A percentile compares a stretch with the other conserved stretches of the same genome.
phyloP scores from a whole-genome alignment of 2,888 invertebrate genomes.

The Lepidochitona cinerea region DNA sequence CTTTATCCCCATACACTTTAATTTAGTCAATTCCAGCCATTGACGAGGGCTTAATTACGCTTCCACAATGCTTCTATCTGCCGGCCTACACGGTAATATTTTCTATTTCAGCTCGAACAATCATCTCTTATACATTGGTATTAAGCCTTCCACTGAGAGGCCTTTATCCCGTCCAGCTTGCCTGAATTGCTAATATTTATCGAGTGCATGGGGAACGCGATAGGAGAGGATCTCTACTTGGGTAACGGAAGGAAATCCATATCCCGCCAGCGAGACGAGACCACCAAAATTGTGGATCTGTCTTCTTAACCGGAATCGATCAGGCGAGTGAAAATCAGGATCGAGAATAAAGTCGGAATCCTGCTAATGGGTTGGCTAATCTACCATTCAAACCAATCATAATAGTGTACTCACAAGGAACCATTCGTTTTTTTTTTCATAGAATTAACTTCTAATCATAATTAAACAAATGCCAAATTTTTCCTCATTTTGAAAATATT shows the following conservation, averaged over 20 bases:
- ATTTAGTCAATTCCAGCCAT: slow-evolving; percentile 2
- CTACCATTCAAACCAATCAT: too few species aligned
- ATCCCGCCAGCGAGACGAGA: neutral
- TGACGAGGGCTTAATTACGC: slow-evolving; percentile 2
- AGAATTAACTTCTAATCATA: too few species aligned
- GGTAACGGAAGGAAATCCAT: neutral
- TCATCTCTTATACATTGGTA: neutral
- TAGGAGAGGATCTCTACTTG: neutral
- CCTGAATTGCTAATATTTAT: slow-evolving; percentile 6
- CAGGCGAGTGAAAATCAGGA: too few species aligned
- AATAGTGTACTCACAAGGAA: too few species aligned
- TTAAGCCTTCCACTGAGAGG: neutral
- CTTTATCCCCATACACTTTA: neutral
- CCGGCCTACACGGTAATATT: slow-evolving; percentile 6
- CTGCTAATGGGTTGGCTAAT: too few species aligned
- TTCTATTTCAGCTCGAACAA: neutral
- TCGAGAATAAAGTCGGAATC: too few species aligned
- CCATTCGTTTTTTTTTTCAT: too few species aligned
- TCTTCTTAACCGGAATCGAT: neutral
- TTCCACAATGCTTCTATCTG: neutral
- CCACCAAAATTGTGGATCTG: neutral
- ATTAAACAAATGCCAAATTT: too few species aligned
- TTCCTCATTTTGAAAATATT: too few species aligned
- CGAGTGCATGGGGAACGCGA: slow-evolving; percentile 3
- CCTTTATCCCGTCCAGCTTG: neutral